A percentile compares a stretch with the other conserved stretches of the same genome.
These are phyloP conservation scores for Colistium nudipinnis DNA, from an alignment of 2,113 vertebrate species.

Conservation along the genomic window DNA sequence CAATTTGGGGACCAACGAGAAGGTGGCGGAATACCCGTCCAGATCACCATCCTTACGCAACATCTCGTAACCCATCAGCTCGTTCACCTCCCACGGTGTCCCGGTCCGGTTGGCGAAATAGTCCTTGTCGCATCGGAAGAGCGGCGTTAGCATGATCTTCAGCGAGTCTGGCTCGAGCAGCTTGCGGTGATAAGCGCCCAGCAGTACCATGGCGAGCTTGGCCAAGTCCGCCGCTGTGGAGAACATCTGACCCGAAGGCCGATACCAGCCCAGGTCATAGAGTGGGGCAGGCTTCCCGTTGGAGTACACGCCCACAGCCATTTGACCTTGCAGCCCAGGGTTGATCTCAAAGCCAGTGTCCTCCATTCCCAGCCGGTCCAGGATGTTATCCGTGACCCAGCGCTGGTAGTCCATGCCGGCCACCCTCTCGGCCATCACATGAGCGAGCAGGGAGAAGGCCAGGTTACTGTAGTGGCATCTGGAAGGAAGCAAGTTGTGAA, in stretches of 20 bases:
- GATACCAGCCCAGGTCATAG: constrained; percentile 94
- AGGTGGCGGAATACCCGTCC: constrained; percentile 90
- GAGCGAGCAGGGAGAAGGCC: constrained; percentile 92
- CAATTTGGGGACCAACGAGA: constrained; percentile 89
- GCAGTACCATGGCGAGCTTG: constrained; percentile 88
- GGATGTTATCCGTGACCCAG: constrained; percentile 89
- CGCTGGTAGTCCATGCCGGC: constrained; percentile 85
- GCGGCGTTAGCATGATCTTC: constrained; percentile 89
- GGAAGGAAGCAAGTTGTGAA: not conserved
- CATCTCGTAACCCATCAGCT: constrained; percentile 87
- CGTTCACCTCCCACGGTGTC: constrained; percentile 93
- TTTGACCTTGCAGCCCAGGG: constrained; percentile 77
- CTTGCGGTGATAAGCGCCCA: constrained; percentile 84
- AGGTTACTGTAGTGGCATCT: constrained; percentile 97
- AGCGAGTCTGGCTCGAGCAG: constrained; percentile 86
- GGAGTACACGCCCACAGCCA: constrained; percentile 90
- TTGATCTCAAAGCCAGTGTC: constrained; percentile 91
- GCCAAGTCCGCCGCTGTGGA: constrained; percentile 91
- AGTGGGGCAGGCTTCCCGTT: constrained; percentile 85
- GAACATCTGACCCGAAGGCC: constrained; percentile 95
- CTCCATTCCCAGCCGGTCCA: constrained; percentile 90
- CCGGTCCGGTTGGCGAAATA: constrained; percentile 92
- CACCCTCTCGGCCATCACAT: constrained; percentile 86
- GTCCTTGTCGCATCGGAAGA: constrained; percentile 86
- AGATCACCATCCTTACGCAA: constrained; percentile 92